phyloP scores from a whole-genome alignment of 2,113 vertebrate species.

The Sinocyclocheilus grahami region DNA sequence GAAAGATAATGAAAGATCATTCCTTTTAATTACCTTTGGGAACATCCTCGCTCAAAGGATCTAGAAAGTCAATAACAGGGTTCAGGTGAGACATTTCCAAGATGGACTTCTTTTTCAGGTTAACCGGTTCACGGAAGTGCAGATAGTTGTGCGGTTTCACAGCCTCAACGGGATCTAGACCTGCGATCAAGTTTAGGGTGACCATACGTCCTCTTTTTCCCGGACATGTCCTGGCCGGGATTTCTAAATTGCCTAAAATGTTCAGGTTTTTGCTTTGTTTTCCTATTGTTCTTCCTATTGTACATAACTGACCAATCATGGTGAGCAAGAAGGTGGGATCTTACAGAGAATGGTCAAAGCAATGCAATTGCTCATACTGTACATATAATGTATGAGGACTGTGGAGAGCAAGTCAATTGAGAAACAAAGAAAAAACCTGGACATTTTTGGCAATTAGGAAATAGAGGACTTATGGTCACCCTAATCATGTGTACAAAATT shows the following conservation, averaged over 20 bases:
- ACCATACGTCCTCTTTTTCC: neutral
- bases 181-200: slow-evolving; percentile 65
- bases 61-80: slow-evolving; percentile 87
- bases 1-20: neutral
- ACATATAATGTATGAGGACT: neutral
- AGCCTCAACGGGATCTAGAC: slow-evolving; percentile 81
- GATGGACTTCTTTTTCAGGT: slow-evolving; percentile 81
- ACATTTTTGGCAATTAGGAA: neutral
- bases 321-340: neutral
- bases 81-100: slow-evolving; percentile 84
- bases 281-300: too few relatives aligned
- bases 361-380: too few relatives aligned
- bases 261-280: neutral
- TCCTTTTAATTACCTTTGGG: slow-evolving; percentile 80
- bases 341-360: neutral
- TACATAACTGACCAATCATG: too few relatives aligned
- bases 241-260: neutral
- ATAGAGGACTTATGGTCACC: neutral
- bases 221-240: neutral
- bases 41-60: slow-evolving; percentile 86
- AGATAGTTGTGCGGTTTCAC: slow-evolving; percentile 85
- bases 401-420: neutral
- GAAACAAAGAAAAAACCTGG: neutral
- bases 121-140: slow-evolving; percentile 82
- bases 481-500: neutral